Conservation (phyloP, 2,797 vertebrate genomes). For the Microhierax caerulescens region DNA sequence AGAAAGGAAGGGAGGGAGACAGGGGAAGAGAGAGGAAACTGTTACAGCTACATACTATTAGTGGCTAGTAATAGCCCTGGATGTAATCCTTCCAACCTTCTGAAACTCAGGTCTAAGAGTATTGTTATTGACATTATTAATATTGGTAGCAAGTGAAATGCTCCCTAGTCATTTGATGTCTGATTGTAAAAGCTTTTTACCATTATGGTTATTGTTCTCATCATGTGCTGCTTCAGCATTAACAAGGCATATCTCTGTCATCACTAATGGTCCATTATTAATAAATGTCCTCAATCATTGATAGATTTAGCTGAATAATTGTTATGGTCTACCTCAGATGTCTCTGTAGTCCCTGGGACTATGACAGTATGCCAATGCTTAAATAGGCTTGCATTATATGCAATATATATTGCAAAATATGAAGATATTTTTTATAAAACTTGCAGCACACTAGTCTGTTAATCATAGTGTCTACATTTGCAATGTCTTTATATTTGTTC, state of each 20-base stretch:
- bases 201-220: background rate
- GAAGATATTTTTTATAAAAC: background rate
- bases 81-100: background rate
- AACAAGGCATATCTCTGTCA: background rate
- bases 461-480: background rate
- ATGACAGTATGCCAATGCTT: background rate
- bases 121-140: background rate
- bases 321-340: background rate
- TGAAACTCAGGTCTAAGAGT: background rate
- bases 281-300: background rate
- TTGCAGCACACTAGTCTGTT: background rate
- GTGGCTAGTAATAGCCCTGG: background rate
- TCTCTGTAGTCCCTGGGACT: background rate
- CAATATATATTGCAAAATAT: no score
- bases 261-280: slow-evolving; percentile 7
- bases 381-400: background rate
- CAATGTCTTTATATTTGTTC: background rate
- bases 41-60: background rate
- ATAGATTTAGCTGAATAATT: background rate
- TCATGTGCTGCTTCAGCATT: background rate
- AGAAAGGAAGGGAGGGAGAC: no score
- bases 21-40: background rate
- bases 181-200: slow-evolving; percentile 28
- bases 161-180: background rate
- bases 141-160: background rate